Percentiles rank a stretch among this genome's conserved stretches.
phyloP scores from a whole-genome alignment of 2,113 vertebrate species.

The Phalacrocorax carbo region DNA sequence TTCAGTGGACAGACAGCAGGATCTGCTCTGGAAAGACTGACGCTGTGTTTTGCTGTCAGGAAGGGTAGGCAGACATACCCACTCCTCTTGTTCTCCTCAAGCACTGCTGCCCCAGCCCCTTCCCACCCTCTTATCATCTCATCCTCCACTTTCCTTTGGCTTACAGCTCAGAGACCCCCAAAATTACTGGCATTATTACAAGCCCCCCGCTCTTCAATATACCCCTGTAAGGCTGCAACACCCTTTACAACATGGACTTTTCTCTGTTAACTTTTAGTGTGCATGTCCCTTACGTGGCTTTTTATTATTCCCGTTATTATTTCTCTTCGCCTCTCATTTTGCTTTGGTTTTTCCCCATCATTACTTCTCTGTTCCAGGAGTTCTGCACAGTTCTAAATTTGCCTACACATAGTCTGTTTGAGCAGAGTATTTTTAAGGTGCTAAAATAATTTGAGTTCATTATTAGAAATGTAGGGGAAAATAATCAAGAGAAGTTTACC shows the following conservation, averaged over 20 bases:
- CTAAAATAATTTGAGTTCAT: slow-evolving; percentile 29
- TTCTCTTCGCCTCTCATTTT: neutral
- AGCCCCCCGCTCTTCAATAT: neutral
- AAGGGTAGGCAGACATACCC: neutral
- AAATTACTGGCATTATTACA: neutral
- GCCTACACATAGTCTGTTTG: slow-evolving; percentile 7
- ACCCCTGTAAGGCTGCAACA: neutral
- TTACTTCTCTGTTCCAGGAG: slow-evolving; percentile 2
- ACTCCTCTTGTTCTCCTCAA: neutral
- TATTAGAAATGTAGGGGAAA: slow-evolving; percentile 30
- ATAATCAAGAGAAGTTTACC: slow-evolving; percentile 25
- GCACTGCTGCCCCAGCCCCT: neutral
- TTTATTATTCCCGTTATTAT: neutral
- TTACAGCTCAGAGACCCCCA: neutral
- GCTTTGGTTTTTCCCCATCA: neutral
- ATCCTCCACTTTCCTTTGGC: neutral
- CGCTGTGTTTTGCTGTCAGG: neutral
- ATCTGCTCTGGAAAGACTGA: neutral
- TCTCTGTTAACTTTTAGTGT: neutral
- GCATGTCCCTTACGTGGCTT: neutral
- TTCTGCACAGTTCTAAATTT: slow-evolving; percentile 31
- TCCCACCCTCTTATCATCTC: neutral
- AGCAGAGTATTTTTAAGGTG: slow-evolving; percentile 26
- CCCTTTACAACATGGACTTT: neutral
- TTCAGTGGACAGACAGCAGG: neutral